Percentiles rank a stretch among this genome's conserved stretches.
Conservation (phyloP, 1,140 invertebrate genomes). For the Drosophila subobscura region DNA sequence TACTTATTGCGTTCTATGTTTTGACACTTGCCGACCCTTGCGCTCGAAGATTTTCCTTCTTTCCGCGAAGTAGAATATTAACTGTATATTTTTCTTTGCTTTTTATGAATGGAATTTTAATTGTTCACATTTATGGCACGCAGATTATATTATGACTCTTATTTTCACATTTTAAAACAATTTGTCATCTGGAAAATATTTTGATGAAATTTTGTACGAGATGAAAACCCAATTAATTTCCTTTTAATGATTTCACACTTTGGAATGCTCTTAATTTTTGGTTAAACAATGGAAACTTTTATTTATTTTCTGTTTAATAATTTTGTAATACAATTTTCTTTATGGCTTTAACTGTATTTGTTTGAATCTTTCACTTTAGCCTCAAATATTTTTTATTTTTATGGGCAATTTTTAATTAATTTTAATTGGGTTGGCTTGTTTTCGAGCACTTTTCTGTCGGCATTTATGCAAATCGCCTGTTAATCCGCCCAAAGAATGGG, state of each 20-base stretch:
- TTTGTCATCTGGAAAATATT: not conserved
- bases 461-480: conserved; percentile 8
- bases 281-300: not conserved
- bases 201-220: too few species aligned
- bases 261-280: not conserved
- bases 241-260: not conserved
- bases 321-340: not conserved
- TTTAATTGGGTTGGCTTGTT: conserved; percentile 11
- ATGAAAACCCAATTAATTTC: not conserved
- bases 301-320: not conserved
- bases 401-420: not conserved
- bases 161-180: not conserved
- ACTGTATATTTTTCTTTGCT: conserved; percentile 3
- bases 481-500: conserved; percentile 1
- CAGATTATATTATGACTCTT: not conserved
- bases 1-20: conserved; percentile 21
- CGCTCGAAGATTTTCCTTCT: conserved; percentile 1
- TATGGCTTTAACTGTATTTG: not conserved
- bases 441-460: conserved; percentile 3
- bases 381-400: not conserved
- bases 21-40: conserved; percentile 48
- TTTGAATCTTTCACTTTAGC: not conserved
- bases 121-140: not conserved
- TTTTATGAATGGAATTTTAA: not conserved
- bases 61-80: conserved; percentile 13